Base-by-base conservation (phyloP, 2,888 invertebrate genomes). In the Stenodema calcarata region DNA sequence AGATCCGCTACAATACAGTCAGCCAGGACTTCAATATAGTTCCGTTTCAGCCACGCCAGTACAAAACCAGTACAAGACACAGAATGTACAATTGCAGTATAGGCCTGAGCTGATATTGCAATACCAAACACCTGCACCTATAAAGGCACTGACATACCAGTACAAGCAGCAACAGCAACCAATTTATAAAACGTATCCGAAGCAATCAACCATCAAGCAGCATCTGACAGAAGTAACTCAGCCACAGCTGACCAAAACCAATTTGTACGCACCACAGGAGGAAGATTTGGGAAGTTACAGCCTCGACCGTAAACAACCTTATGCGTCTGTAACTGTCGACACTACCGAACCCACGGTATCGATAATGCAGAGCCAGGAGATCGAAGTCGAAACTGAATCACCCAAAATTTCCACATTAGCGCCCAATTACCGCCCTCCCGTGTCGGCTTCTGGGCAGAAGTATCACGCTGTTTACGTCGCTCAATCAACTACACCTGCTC, bases 341-440 rank as follows among this genome's bases (percentile, higher is more conserved):
- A 69, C 76, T 1, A 86, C 76, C 11, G 83, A 84, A 41, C 80
- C 76, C 14, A 42, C 87, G 23, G 86, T 88, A 11, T 89, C 89
- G 0, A 89, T 89, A 18, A 89, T 88, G 27, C 89, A 89, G 87
- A 89, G 89, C 70, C 89, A 89, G 50, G 89, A 89, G 79, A 79
- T 89, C 12, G 79, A 84, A 18, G 30, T 84, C 18, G 75, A 27
- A 6, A 84, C 84, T 7, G 84, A 70, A 35, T 16, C 84, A 9
- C 30, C 84, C 2, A 23, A 44, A 30, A 84, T 84, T n/a, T 85
- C 85, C 2, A 86, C 87, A 41, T 27, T 83, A n/a, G 7, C 76
- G 41, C 81, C 81, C 16, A 88, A 87, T 86, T 88, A 88, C 54
- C 87, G 87, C 27, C 75, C 86, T 2, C 76, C 83, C 0, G 80